phyloP scores from a whole-genome alignment of 2,888 invertebrate genomes.

The Hyalella azteca region DNA sequence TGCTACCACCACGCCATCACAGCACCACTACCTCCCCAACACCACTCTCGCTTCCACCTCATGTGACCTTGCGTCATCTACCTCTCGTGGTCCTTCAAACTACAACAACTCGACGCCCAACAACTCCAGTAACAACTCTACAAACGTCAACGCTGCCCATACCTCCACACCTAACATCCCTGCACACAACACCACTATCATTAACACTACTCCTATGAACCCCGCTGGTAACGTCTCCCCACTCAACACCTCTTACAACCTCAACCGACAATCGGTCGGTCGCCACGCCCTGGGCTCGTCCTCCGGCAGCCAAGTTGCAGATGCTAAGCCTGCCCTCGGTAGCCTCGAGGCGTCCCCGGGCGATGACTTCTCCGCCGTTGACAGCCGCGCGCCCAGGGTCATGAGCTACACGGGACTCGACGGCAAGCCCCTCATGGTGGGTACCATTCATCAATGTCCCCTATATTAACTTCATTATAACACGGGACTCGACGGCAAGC shows the following conservation, averaged over 20 bases:
- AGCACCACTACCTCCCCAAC: conserved; percentile 20
- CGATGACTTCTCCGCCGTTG: not conserved
- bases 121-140: too few relatives aligned
- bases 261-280: too few relatives aligned
- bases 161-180: not conserved
- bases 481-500: conserved; percentile 31
- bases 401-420: not conserved
- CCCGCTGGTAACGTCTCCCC: too few relatives aligned
- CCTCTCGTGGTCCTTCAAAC: not conserved
- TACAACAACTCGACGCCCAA: too few relatives aligned
- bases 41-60: conserved; percentile 39
- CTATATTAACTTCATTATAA: too few relatives aligned
- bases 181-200: not conserved
- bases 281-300: not conserved
- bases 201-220: not conserved
- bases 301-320: not conserved
- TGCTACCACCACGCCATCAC: conserved; percentile 52
- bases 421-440: conserved; percentile 50
- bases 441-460: too few relatives aligned
- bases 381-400: conserved; percentile 5
- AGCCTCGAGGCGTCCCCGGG: not conserved
- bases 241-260: not conserved
- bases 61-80: not conserved
- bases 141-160: not conserved
- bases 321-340: not conserved